Base-by-base conservation (phyloP, 2,113 vertebrate species). In the Pelecanus crispus region DNA sequence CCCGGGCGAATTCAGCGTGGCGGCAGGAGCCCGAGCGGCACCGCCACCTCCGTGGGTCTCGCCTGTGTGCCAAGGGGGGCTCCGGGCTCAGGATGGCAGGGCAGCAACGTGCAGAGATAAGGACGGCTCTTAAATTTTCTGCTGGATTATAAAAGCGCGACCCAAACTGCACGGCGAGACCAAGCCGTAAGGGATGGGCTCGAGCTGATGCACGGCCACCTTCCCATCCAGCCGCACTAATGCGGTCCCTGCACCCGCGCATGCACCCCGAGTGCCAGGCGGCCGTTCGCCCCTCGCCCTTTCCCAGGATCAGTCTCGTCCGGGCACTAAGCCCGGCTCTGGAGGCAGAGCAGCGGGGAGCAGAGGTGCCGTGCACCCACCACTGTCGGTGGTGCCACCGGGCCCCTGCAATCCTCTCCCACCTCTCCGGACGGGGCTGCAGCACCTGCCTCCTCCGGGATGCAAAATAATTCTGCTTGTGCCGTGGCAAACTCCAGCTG, bases 1-100 rank as follows among this genome's bases (percentile, higher is more conserved):
- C 61, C 9, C 0, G 0, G 17, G 52, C 0, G 3, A 15, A 10
- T 29, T 9, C 10, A 0, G 38, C 1, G 24, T 3, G 66, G 61
- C 29, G 62, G 10, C 25, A 32, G 90, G 31, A 85, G 42, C 61
- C 36, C 17, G 38, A 10, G 63, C 9, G 14, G 42, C 52, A 14
- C 16, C 38, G 71, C 9, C 55, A 29, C 40, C 50, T 17, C 38
- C 42, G 1, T 12, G 0, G 2, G 14, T n/a, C 40, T 32, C 74
- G 14, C 40, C 1, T 0, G 29, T 1, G 2, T 11, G 22, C n/a
- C 9, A 3, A n/a, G 49, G 28, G 21, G 17, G 73, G 44, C 63
- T 65, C 19, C 0, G 0, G 66, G 42, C 38, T 36, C 22, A 1
- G 29, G 42, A 6, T 22, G 36, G 50, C 7, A 26, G 17, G 20